These are phyloP conservation scores for Eupsilia transversa DNA, from an alignment of 2,888 invertebrate species.

Conservation along the genomic window DNA sequence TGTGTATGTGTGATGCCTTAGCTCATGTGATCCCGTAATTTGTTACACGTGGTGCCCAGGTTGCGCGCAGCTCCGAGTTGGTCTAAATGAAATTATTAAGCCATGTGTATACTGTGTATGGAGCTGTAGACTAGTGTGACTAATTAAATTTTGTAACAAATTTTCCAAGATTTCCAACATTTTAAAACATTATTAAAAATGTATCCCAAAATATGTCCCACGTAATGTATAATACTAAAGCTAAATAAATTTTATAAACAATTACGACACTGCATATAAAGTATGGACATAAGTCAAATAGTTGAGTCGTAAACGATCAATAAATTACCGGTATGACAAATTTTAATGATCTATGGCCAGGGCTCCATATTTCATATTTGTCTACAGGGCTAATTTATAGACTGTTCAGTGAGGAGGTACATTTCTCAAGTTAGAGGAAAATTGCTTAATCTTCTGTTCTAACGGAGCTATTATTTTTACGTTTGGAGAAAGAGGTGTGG, in stretches of 20 bases:
- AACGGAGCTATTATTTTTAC: conserved; percentile 46
- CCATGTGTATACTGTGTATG: not conserved
- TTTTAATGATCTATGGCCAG: conserved; percentile 46
- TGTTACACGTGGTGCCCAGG: not conserved
- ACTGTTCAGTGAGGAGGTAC: conserved; percentile 6
- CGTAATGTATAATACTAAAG: not conserved
- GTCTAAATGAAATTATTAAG: conserved; percentile 10
- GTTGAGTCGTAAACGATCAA: conserved; percentile 46
- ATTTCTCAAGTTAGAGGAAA: conserved; percentile 33
- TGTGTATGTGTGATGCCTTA: not conserved
- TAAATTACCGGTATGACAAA: conserved; percentile 54
- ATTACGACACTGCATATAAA: conserved; percentile 38
- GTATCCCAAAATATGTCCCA: conserved; percentile 9
- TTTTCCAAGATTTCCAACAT: not conserved
- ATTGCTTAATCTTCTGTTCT: conserved; percentile 40
- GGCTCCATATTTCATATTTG: conserved; percentile 39
- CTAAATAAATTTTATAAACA: conserved; percentile 38
- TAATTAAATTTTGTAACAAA: not conserved
- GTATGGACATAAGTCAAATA: conserved; percentile 34
- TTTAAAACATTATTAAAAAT: not conserved
- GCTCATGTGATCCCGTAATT: not conserved
- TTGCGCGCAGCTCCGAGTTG: not conserved
- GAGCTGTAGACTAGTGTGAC: too few relatives aligned
- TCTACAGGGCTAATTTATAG: conserved; percentile 42
- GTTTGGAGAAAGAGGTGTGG: not conserved